Evolutionary conservation across 2,113 vertebrate genomes (phyloP), one percentile per base, ranked within the genome.

Genomic region (Cynocephalus volans): DNA sequence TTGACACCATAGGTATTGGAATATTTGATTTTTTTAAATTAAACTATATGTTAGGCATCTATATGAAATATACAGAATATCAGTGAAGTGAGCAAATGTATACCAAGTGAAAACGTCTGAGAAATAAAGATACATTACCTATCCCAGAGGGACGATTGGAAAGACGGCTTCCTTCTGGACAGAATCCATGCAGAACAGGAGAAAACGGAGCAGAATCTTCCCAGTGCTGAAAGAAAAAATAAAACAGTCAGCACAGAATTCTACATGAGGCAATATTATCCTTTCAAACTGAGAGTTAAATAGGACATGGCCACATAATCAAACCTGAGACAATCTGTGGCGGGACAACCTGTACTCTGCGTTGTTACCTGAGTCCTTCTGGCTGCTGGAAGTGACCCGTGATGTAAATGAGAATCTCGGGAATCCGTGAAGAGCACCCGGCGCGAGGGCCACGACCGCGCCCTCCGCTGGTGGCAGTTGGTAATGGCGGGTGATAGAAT

Each of bases 1-100:
- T 41, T 41, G 15, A 95, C 11, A 50, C 64, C 31, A 89, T n/a
- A 70, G 24, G 18, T 26, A 62, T 0, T n/a, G 23, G 45, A 54
- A 26, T 69, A 60, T 76, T 41, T 19, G 0, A 65, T 91, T 62
- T 45, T 72, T 72, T 80, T 76, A 41, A 60, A 75, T 56, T 93
- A 69, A 82, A 64, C 10, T 93, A 41, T 56, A 15, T 45, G 83
- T 36, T 79, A 88, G 23, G 3, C 23, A 82, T 18, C n/a, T 67
- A 70, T 31, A n/a, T 26, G 52, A 86, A 77, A 86, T 70, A 79
- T n/a, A 88, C n/a, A n/a, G 54, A 82, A 82, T 82, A 54, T 82
- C 36, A 75, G 75, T 82, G 4, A 65, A 58, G 54, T 73, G 14
- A 76, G 88, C 5, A 88, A 95, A 88, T 69, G 14, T 88, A 41